Percentiles rank a stretch among this genome's conserved stretches.
Conservation (phyloP, 1,140 invertebrate genomes). For the Capitella teleta region DNA sequence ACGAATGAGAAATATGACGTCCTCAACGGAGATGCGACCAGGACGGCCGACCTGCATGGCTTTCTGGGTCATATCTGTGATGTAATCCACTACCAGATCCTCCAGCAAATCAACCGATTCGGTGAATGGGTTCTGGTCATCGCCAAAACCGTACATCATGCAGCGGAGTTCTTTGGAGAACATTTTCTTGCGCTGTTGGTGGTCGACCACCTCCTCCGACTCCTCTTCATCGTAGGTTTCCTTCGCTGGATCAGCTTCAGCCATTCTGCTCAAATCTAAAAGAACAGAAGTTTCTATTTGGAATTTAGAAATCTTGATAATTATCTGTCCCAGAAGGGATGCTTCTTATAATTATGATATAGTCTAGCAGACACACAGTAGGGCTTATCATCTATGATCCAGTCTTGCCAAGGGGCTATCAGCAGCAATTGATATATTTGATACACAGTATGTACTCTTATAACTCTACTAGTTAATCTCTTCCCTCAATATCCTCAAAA, state of each 20-base stretch:
- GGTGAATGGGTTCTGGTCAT: slow-evolving; percentile 97
- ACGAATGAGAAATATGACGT: slow-evolving; percentile 94
- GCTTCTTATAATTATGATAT: too few relatives aligned
- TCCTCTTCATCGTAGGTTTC: slow-evolving; percentile 44
- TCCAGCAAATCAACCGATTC: slow-evolving; percentile 96
- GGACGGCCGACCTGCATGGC: slow-evolving; percentile 94
- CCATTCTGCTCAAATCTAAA: background rate
- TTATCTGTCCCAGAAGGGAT: too few relatives aligned
- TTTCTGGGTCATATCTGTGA: slow-evolving; percentile 81
- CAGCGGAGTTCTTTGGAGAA: slow-evolving; percentile 55
- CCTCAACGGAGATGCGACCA: slow-evolving; percentile 91
- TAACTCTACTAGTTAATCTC: too few relatives aligned
- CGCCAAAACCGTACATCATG: slow-evolving; percentile 99
- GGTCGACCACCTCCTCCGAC: slow-evolving; percentile 33
- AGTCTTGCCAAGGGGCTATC: too few relatives aligned
- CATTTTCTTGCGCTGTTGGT: slow-evolving; percentile 42
- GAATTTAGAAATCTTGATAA: too few relatives aligned
- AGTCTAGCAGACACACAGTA: too few relatives aligned
- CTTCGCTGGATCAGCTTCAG: background rate
- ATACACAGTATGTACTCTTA: too few relatives aligned
- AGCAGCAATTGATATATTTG: too few relatives aligned
- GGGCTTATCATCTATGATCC: too few relatives aligned
- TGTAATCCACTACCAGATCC: slow-evolving; percentile 95
- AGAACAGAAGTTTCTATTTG: too few relatives aligned
- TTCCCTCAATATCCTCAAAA: too few relatives aligned